Base-by-base conservation (phyloP, 2,113 vertebrate species). In the Daphoenositta chrysoptera region DNA sequence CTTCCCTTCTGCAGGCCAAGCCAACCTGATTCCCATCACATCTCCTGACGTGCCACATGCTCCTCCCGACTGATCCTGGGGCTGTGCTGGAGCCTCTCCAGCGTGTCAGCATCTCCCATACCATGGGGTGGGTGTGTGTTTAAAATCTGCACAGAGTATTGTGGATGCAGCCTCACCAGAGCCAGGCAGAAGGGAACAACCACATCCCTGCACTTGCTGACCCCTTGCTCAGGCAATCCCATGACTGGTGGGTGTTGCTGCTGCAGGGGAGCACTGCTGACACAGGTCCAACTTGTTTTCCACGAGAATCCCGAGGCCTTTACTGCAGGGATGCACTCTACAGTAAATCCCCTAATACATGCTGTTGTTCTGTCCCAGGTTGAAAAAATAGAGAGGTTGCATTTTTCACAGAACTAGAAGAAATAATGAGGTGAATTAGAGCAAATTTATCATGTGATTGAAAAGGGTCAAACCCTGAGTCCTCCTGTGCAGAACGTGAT, bases 21-120 rank as follows among this genome's bases (percentile, higher is more conserved):
- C 1, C 2, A 61, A 51, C 7, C 22, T 4, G 11, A 72, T 24
- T 30, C 58, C 44, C 33, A 31, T 18, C 1, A 1, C 30, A n/a
- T 37, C 26, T 88, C 66, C 37, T 65, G 45, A 21, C 20, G 9
- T 3, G 42, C 47, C 35, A 47, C 1, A 4, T 1, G 7, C n/a
- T 91, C 33, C 4, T 1, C 7, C 54, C 61, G 39, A 27, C 12
- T 0, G 11, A 3, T 13, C 19, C 19, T 12, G 58, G 63, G 61
- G 8, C n/a, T 71, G 79, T 40, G 47, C 4, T 83, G 66, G 35
- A 79, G 53, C 87, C 53, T 64, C 53, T 72, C 51, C 83, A 54
- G 13, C 1, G 1, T 23, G 75, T 31, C 35, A 58, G 12, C 76
- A 69, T 30, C 30, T 87, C 40, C 42, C n/a, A 5, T 14, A n/a